Conservation (phyloP, 2,888 invertebrate species). For the Pterostichus madidus region DNA sequence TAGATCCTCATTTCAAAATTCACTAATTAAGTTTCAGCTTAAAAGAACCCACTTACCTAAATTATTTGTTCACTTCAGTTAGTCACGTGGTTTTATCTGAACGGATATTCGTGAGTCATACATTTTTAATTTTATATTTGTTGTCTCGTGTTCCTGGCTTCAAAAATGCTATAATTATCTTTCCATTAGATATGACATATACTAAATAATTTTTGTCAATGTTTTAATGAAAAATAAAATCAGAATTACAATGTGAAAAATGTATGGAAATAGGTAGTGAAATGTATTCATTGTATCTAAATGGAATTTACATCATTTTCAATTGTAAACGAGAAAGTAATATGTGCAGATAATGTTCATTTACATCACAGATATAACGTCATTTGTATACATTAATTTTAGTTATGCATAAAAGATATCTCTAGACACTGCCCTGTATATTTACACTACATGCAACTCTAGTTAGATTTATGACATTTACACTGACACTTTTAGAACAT, state of each 20-base stretch:
- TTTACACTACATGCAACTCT: not conserved
- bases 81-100: not conserved
- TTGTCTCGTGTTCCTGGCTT: not conserved
- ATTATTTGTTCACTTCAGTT: too few relatives aligned
- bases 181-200: too few relatives aligned
- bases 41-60: not conserved
- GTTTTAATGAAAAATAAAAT: too few relatives aligned
- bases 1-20: too few relatives aligned
- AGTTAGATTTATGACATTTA: too few relatives aligned
- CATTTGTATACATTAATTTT: conserved; percentile 54
- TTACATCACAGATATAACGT: conserved; percentile 43
- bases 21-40: too few relatives aligned
- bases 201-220: too few relatives aligned
- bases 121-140: conserved; percentile 1
- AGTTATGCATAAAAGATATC: conserved; percentile 49
- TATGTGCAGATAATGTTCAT: conserved; percentile 46
- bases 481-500: conserved; percentile 2
- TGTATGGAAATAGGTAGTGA: conserved; percentile 41
- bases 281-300: conserved; percentile 35
- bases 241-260: not conserved
- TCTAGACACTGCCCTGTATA: conserved; percentile 9
- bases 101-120: not conserved
- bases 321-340: conserved; percentile 31
- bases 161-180: too few relatives aligned
- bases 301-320: conserved; percentile 48